Base-by-base conservation (phyloP, 2,797 vertebrate species). In the Caiman crocodilus region DNA sequence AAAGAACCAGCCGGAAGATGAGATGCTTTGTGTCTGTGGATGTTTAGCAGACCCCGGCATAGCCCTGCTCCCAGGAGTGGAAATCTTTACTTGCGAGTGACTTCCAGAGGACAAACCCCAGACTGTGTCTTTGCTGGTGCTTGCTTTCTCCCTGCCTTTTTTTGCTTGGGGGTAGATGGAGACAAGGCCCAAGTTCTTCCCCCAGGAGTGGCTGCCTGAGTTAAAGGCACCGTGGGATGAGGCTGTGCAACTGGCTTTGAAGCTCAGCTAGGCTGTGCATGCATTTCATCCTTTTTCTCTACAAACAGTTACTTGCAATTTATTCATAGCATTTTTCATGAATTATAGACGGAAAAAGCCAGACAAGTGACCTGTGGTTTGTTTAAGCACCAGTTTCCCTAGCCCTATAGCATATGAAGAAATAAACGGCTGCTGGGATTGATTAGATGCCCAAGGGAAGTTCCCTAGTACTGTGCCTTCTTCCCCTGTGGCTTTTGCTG, bases 301-400 rank as follows among this genome's bases (percentile, higher is more conserved):
- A 32, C 23, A 42, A 15, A 23, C 15, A 15, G 14, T 73, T 79
- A 16, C 55, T 91, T 79, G 42, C 6, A 10, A 5, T 1, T 3
- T 32, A 7, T 75, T 55, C 1, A 0, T 5, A 23, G 28, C 6
- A 15, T 74, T 80, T 25, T 50, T 60, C 23, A 5, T 11, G 14
- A 50, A 21, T 2, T 1, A 0, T 12, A 1, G 0, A 14, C 23
- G 32, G 79, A 35, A 60, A 28, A 8, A 16, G 8, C 26, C 25
- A 42, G 35, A 32, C 3, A 10, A 80, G 18, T 59, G 9, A 7
- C 2, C 12, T 1, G 26, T 13, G 78, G 8, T 11, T 63, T 60
- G n/a, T 35, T 55, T 78, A 57, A n/a, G 4, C 5, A 3, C 13
- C 4, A 6, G 4, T 50, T 26, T 42, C 14, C 71, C 32, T 2